Evolutionary conservation across 2,113 vertebrate species (phyloP), one percentile per base, ranked within the genome.

Genomic region (Rhagologus leucostigma): DNA sequence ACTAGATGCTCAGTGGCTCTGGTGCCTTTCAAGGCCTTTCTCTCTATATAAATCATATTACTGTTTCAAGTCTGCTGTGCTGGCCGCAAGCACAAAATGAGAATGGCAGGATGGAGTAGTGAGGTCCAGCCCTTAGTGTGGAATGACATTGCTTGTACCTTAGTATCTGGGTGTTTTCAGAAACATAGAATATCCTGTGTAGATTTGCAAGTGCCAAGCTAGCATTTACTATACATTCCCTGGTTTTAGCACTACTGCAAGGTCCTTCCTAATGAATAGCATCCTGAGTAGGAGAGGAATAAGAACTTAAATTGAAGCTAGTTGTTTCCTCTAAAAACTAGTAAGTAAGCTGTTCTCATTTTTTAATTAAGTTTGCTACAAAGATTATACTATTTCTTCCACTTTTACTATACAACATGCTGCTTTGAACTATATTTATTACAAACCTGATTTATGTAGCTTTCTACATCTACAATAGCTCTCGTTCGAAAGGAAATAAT

Each of bases 401-500:
- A 49, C 3, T 59, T 81, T n/a, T 71, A 90, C 42, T 60, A 84
- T 1, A 32, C 24, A 69, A 33, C 6, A n/a, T 60, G 24, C 16
- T 53, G 41, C 79, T 68, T 49, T 59, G 46, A 92, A 73, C 22
- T 26, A 5, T 21, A 67, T 27, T 90, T 64, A 60, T 89, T 32
- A 79, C 50, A 87, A 95, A 50, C 26, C 16, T 91, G 73, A 89
- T 95, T 97, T 85, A 95, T 30, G 16, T 56, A 67, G 59, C 27
- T 94, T 95, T 95, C 92, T 77, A 84, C 74, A 84, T 50, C 49
- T 63, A 68, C 75, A 92, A 62, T 16, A 91, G 80, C 68, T 90
- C 42, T 81, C 55, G 33, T 84, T 95, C 77, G 95, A 81, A 92
- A 90, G 90, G 74, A 59, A 68, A 70, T 84, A 96, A 76, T 10